A percentile compares a stretch with the other conserved stretches of the same genome.
phyloP scores from a whole-genome alignment of 1,140 invertebrate genomes.

The Psix sp. region DNA sequence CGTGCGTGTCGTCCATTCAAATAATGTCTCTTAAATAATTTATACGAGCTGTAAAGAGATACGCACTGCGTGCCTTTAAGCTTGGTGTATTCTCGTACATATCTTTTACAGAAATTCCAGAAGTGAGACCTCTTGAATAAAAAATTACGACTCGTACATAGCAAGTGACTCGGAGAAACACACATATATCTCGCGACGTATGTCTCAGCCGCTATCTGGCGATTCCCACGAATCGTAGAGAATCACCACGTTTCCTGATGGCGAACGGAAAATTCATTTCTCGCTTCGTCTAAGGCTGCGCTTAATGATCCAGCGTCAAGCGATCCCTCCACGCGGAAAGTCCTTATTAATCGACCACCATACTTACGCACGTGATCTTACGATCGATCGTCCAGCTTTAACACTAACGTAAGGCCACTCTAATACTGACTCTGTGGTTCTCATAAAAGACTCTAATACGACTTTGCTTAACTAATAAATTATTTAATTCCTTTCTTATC shows the following conservation, averaged over 20 bases:
- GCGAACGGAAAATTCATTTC: slow-evolving; percentile 51
- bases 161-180: slow-evolving; percentile 22
- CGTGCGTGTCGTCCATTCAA: too few species aligned
- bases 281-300: slow-evolving; percentile 8
- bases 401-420: slow-evolving; percentile 9
- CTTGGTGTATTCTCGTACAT: slow-evolving; percentile 30
- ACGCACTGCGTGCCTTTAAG: not conserved
- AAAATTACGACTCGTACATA: slow-evolving; percentile 40
- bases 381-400: slow-evolving; percentile 45
- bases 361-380: slow-evolving; percentile 52
- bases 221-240: slow-evolving; percentile 48
- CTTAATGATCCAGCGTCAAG: slow-evolving; percentile 52
- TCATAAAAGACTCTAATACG: slow-evolving; percentile 38
- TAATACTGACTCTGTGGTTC: slow-evolving; percentile 36
- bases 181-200: slow-evolving; percentile 27
- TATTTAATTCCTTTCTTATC: slow-evolving; percentile 44
- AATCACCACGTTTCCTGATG: slow-evolving; percentile 41
- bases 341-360: slow-evolving; percentile 52
- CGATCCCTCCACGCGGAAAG: slow-evolving; percentile 46
- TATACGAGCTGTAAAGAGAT: slow-evolving; percentile 12
- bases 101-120: slow-evolving; percentile 52
- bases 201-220: slow-evolving; percentile 23
- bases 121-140: slow-evolving; percentile 40
- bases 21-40: slow-evolving; percentile 25
- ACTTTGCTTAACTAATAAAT: slow-evolving; percentile 25